phyloP scores from a whole-genome alignment of 2,888 invertebrate genomes.

The Hemistola chrysoprasaria region DNA sequence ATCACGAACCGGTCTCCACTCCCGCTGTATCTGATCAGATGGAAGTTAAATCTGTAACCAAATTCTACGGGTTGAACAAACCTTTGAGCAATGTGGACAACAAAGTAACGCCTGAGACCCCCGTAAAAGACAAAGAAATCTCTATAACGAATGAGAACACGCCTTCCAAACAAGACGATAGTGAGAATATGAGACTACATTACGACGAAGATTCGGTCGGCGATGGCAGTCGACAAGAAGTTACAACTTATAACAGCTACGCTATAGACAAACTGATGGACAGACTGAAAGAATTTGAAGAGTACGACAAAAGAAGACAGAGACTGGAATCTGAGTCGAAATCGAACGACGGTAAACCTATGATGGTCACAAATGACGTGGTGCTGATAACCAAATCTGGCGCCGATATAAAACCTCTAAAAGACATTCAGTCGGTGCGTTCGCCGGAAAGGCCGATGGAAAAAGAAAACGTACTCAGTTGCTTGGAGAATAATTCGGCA shows the following conservation, averaged over 20 bases:
- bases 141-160: constrained; percentile 57
- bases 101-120: constrained; percentile 55
- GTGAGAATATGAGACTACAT: constrained; percentile 71
- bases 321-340: constrained; percentile 67
- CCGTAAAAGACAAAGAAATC: constrained; percentile 62
- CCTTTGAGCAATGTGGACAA: constrained; percentile 59
- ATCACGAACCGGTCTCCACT: constrained; percentile 50
- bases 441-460: constrained; percentile 70
- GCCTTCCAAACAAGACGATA: constrained; percentile 68
- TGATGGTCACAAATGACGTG: constrained; percentile 76
- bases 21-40: constrained; percentile 41
- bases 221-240: constrained; percentile 57
- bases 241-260: constrained; percentile 64
- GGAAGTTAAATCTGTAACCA: constrained; percentile 59
- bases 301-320: constrained; percentile 74
- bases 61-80: constrained; percentile 66
- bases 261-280: constrained; percentile 78
- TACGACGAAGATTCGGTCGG: constrained; percentile 70
- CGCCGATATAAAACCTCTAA: constrained; percentile 67
- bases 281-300: constrained; percentile 75
- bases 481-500: constrained; percentile 78
- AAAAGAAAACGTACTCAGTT: constrained; percentile 75
- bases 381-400: constrained; percentile 75
- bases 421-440: constrained; percentile 70
- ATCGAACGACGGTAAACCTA: constrained; percentile 57